Base-by-base conservation (phyloP, 2,797 vertebrate genomes). In the Atherinosoma microstoma region DNA sequence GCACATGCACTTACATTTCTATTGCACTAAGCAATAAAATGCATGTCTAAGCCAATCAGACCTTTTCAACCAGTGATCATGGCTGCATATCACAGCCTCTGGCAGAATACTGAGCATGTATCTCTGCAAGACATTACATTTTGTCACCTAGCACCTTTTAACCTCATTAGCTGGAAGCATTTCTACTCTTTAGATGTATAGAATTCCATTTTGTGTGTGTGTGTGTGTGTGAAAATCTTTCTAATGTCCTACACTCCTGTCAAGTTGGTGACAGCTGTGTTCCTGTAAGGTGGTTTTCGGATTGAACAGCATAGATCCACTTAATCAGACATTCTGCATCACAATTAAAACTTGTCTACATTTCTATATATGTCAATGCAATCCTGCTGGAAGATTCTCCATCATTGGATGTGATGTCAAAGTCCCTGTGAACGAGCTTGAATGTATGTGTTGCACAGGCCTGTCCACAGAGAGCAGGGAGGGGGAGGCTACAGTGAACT, bases 81-180 rank as follows among this genome's bases (percentile, higher is more conserved):
- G 64, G 27, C 65, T 67, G 32, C 32, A 34, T 2, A 5, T 67
- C 42, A 66, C 34, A n/a, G 11, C 49, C 56, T 5, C 56, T 27
- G 42, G 57, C 53, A 51, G 36, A 40, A 56, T 42, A 67, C 61
- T 24, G 29, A 70, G 60, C 45, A 15, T n/a, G 38, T 58, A 64
- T 64, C 34, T 58, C 15, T 20, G 18, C 5, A 56, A 42, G 13
- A 36, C 2, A 67, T 62, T 2, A 40, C 11, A 49, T 0, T 32
- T 40, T 7, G 7, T 9, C 6, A 12, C 3, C 32, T 13, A 18
- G 3, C 1, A 15, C 4, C 13, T 36, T 11, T 36, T 20, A 22
- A 22, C 1, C 7, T 36, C 8, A 24, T 22, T 18, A n/a, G 20
- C 20, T 49, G 20, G 20, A 49, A 49, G 47, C n/a, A 49, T 24